phyloP scores from a whole-genome alignment of 2,113 vertebrate genomes.

The Archilochus colubris region DNA sequence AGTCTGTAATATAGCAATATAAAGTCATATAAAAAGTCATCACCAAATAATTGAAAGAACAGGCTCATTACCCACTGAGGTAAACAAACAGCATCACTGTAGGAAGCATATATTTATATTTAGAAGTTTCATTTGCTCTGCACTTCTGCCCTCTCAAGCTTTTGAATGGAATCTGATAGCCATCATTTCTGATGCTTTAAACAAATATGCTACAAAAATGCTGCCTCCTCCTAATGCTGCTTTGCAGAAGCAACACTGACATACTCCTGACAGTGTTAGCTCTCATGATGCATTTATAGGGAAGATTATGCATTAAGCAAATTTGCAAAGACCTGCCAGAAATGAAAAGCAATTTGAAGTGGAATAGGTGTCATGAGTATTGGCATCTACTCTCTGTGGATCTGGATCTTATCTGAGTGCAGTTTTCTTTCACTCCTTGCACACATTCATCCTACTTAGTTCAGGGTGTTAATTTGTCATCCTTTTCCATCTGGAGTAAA shows the following conservation, averaged over 20 bases:
- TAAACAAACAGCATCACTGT: neutral
- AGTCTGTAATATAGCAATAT: neutral
- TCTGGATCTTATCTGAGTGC: conserved; percentile 43
- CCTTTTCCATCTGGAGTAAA: neutral
- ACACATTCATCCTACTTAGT: conserved; percentile 18
- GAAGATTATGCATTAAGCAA: conserved; percentile 22
- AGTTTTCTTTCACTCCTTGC: conserved; percentile 51
- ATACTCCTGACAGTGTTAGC: neutral
- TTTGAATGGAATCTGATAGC: neutral
- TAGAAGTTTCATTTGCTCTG: neutral
- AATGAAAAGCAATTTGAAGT: conserved; percentile 47
- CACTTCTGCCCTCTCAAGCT: neutral
- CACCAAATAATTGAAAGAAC: neutral
- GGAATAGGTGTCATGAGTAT: conserved; percentile 9
- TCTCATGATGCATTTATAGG: neutral
- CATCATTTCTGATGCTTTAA: neutral
- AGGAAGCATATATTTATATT: neutral
- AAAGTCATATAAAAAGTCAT: neutral
- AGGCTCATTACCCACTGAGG: neutral
- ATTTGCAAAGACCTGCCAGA: conserved; percentile 35
- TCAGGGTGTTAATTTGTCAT: conserved; percentile 54
- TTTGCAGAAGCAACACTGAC: neutral
- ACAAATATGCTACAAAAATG: neutral
- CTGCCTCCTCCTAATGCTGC: neutral
- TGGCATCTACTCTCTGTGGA: conserved; percentile 14